Percentiles rank a stretch among this genome's conserved stretches.
Evolutionary conservation across 2,113 vertebrate genomes (phyloP).

Genomic region (Oncorhynchus mykiss): DNA sequence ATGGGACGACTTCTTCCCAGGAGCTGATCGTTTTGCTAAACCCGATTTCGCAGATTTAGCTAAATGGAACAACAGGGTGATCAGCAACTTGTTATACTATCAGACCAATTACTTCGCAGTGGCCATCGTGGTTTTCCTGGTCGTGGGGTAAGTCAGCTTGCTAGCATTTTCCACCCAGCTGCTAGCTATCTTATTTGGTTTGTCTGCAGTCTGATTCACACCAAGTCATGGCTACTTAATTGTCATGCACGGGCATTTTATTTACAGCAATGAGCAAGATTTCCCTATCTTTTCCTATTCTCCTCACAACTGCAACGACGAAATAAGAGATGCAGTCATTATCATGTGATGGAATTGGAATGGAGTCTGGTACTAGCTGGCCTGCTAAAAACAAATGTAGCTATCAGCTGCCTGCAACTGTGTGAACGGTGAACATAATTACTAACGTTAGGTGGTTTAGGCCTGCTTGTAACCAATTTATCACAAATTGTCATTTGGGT

Average conservation of each 20-base stretch:
- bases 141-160: conserved; percentile 85
- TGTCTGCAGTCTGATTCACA: conserved; percentile 36
- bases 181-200: conserved; percentile 32
- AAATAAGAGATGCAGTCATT: background rate
- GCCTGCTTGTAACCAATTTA: too few species aligned
- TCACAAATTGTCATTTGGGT: too few species aligned
- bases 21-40: conserved; percentile 81
- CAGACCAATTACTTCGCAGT: conserved; percentile 92
- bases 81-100: conserved; percentile 93
- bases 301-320: background rate
- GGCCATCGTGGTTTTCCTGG: conserved; percentile 79
- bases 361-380: background rate
- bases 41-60: conserved; percentile 86
- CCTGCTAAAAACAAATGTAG: background rate
- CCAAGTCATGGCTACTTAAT: conserved; percentile 32
- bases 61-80: conserved; percentile 95
- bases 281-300: background rate
- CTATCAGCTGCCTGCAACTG: background rate
- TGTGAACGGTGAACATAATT: too few species aligned
- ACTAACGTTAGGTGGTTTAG: too few species aligned
- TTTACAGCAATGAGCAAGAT: background rate
- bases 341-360: background rate
- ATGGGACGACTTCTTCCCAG: conserved; percentile 91
- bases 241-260: background rate
- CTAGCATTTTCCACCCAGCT: background rate